phyloP scores from a whole-genome alignment of 30 jellyfish, hydroid and myxozoan species.

The Pseudorhiza aurosa region DNA sequence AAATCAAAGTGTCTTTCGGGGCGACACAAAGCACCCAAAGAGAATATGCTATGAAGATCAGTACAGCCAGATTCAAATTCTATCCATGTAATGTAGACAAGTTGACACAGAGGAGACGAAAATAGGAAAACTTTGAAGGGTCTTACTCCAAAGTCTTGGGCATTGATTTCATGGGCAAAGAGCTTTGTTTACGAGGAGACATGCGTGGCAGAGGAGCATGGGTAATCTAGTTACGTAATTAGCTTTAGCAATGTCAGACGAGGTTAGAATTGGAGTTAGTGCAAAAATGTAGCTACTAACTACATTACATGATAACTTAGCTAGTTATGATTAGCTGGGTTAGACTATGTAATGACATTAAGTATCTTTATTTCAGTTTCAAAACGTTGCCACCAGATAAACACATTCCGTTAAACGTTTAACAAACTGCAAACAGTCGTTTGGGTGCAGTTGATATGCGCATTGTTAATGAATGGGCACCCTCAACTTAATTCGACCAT shows the following conservation, averaged over 20 bases:
- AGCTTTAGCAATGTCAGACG: slow-evolving; percentile 18
- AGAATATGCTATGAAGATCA: slow-evolving; percentile 6
- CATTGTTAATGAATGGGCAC: too few species aligned
- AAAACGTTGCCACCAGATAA: not conserved
- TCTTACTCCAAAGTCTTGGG: not conserved
- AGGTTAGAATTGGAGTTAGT: slow-evolving; percentile 2
- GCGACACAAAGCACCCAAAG: slow-evolving; percentile 16
- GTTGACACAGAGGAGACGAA: not conserved
- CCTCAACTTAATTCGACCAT: too few species aligned
- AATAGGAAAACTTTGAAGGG: slow-evolving; percentile 10
- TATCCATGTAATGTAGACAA: not conserved
- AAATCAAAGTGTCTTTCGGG: slow-evolving; percentile 15
- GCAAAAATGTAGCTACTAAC: slow-evolving; percentile 15
- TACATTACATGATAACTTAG: not conserved
- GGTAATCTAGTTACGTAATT: slow-evolving; percentile 4
- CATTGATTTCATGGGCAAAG: not conserved
- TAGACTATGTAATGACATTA: not conserved
- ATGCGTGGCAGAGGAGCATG: not conserved
- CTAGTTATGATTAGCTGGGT: not conserved
- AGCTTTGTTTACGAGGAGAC: not conserved
- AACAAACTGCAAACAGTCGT: not conserved
- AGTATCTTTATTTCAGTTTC: not conserved
- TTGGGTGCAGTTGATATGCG: too few species aligned
- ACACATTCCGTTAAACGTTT: slow-evolving; percentile 13
- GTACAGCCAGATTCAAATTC: not conserved